phyloP scores from a whole-genome alignment of 2,888 invertebrate species.

The Sinopyrophorus schimmeli region DNA sequence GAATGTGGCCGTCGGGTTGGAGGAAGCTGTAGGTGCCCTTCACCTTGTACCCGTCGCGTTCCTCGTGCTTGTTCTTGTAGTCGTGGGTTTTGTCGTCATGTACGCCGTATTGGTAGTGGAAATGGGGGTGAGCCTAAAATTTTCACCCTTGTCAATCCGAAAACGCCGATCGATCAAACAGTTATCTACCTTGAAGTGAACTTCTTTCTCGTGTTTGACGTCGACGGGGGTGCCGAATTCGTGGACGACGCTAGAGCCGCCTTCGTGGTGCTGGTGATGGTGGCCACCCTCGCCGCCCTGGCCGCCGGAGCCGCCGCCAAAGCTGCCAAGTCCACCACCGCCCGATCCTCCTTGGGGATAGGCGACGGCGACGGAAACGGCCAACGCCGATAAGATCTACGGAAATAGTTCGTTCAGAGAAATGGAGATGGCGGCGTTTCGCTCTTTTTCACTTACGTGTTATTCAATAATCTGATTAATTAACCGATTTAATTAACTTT shows the following conservation, averaged over 20 bases:
- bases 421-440: no score
- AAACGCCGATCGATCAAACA: no score
- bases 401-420: constrained; percentile 1
- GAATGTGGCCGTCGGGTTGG: constrained; percentile 50
- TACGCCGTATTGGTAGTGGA: constrained; percentile 49
- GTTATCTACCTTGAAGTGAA: constrained; percentile 47
- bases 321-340: constrained; percentile 21
- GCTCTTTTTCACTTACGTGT: no score
- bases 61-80: constrained; percentile 49
- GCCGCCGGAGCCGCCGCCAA: constrained; percentile 9
- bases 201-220: constrained; percentile 44
- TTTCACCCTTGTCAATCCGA: no score
- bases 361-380: constrained; percentile 24
- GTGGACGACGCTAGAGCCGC: constrained; percentile 14
- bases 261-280: constrained; percentile 27
- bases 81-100: constrained; percentile 48
- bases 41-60: constrained; percentile 50
- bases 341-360: constrained; percentile 25
- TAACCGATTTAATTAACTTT: no score
- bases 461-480: no score
- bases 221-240: constrained; percentile 34
- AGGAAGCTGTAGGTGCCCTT: constrained; percentile 49
- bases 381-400: constrained; percentile 16
- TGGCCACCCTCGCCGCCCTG: constrained; percentile 13
- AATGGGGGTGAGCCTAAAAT: constrained; percentile 48